phyloP scores from a whole-genome alignment of 2,113 vertebrate genomes.

The Prietella phreatophila region DNA sequence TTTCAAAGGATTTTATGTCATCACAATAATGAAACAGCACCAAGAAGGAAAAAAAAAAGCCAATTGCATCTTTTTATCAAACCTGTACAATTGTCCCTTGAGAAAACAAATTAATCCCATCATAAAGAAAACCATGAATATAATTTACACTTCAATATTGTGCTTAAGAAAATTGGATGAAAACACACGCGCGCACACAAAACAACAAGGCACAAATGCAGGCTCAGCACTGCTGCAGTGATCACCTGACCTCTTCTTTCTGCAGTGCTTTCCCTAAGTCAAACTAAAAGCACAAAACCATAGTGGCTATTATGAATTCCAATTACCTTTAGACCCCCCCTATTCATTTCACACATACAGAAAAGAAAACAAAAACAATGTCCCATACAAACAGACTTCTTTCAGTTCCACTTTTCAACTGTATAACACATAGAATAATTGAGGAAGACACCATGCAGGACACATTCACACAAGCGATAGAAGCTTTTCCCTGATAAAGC shows the following conservation, averaged over 20 bases:
- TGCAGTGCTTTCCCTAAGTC: neutral
- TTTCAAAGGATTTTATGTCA: neutral
- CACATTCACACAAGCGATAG: too few relatives aligned
- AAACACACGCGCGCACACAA: neutral
- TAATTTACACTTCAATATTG: conserved; percentile 10
- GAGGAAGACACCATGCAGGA: neutral
- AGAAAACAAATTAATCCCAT: neutral
- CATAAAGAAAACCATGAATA: conserved; percentile 29
- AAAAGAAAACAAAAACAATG: neutral
- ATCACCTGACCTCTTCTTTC: neutral
- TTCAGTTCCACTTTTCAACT: neutral
- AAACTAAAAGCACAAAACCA: conserved; percentile 24
- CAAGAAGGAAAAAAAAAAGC: neutral
- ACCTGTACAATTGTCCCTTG: neutral
- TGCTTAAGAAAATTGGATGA: neutral
- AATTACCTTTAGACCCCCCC: conserved; percentile 4
- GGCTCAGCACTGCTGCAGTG: neutral
- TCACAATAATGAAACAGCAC: neutral
- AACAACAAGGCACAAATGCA: neutral
- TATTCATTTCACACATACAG: neutral
- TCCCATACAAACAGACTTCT: neutral
- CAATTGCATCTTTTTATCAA: neutral
- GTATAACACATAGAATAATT: neutral
- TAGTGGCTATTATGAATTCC: neutral
- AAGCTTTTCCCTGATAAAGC: neutral